Evolutionary conservation across 2,888 invertebrate species (phyloP).

Genomic region (Halictus quadricinctus): DNA sequence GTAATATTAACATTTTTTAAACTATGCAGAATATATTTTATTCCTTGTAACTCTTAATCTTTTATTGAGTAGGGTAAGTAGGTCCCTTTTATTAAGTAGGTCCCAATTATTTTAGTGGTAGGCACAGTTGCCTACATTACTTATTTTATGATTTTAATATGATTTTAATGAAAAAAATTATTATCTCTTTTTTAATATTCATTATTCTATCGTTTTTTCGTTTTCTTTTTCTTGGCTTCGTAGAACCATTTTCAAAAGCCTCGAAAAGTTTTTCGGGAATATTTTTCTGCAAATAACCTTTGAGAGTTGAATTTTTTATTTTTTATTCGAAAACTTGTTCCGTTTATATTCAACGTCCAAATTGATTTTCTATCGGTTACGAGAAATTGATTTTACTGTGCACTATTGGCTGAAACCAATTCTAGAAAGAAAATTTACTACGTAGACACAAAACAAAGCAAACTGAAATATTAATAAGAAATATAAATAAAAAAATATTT

Average conservation of each 20-base stretch:
- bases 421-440: neutral
- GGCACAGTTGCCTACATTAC: too few relatives aligned
- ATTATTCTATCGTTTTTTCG: neutral
- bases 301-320: neutral
- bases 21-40: neutral
- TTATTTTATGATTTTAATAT: too few relatives aligned
- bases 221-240: neutral
- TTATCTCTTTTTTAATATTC: too few relatives aligned
- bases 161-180: too few relatives aligned
- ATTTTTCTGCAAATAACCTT: neutral
- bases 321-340: neutral
- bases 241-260: neutral
- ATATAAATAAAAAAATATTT: neutral
- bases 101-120: too few relatives aligned
- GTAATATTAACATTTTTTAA: neutral
- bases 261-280: neutral
- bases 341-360: neutral
- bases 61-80: neutral
- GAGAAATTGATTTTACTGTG: neutral
- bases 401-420: neutral
- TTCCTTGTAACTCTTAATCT: neutral
- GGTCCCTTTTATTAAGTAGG: too few relatives aligned
- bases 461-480: neutral
- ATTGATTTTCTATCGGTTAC: neutral
- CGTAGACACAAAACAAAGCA: neutral